Evolutionary conservation across 1,140 invertebrate genomes (phyloP).

Genomic region (Sminthurides bifidus): DNA sequence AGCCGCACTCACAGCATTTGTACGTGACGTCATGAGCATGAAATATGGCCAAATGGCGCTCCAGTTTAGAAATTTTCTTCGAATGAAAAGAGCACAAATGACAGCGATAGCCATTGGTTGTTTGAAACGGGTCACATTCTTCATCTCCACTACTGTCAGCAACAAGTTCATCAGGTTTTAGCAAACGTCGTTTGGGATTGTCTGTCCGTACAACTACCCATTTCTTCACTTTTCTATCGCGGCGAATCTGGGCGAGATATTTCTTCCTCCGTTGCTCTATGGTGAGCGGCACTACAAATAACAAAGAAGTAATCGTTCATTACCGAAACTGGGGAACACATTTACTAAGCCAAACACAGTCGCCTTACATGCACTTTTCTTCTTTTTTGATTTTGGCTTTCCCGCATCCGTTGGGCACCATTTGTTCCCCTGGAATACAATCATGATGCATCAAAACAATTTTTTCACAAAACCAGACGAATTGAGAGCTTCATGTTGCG

Average conservation of each 20-base stretch:
- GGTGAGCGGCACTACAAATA: slow-evolving; percentile 3
- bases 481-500: slow-evolving; percentile 14
- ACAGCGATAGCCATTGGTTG: slow-evolving; percentile 34
- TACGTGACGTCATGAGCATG: slow-evolving; percentile 49
- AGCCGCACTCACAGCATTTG: slow-evolving; percentile 50
- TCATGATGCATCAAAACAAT: neutral
- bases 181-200: slow-evolving; percentile 13
- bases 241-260: slow-evolving; percentile 19
- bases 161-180: slow-evolving; percentile 18
- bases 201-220: slow-evolving; percentile 26
- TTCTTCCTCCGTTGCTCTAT: slow-evolving; percentile 22
- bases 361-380: neutral
- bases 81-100: slow-evolving; percentile 43
- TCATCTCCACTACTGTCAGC: slow-evolving; percentile 30
- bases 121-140: slow-evolving; percentile 31
- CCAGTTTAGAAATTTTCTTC: slow-evolving; percentile 39
- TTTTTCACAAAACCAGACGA: neutral
- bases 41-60: slow-evolving; percentile 42
- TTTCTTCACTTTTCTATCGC: slow-evolving; percentile 18
- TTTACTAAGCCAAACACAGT: neutral
- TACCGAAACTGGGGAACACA: neutral
- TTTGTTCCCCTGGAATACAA: neutral
- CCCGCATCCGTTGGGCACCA: slow-evolving; percentile 8
- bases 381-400: neutral
- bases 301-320: slow-evolving; percentile 1